phyloP scores from a whole-genome alignment of 2,113 vertebrate species.

The Pachycephala philippinensis region DNA sequence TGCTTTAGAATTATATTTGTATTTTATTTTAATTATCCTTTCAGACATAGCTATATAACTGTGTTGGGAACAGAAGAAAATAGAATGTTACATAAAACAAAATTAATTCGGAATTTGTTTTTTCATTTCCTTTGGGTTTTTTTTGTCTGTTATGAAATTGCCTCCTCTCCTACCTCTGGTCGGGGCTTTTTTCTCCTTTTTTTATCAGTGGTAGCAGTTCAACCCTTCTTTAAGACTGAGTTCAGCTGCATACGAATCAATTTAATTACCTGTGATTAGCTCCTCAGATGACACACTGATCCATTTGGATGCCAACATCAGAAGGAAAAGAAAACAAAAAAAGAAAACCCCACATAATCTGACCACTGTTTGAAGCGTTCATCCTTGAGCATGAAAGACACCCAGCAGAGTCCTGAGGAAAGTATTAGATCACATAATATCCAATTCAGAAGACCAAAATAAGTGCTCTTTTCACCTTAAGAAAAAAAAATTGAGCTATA shows the following conservation, averaged over 20 bases:
- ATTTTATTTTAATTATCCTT: neutral
- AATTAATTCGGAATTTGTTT: neutral
- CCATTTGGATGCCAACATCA: neutral
- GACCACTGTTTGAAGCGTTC: neutral
- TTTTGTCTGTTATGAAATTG: neutral
- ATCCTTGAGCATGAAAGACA: neutral
- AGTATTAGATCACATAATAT: neutral
- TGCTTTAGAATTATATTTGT: neutral
- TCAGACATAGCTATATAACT: neutral
- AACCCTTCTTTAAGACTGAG: neutral
- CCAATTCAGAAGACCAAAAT: neutral
- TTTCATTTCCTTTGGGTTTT: neutral
- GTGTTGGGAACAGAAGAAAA: neutral
- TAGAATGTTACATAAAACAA: neutral
- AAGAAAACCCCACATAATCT: neutral
- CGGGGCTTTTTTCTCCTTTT: neutral
- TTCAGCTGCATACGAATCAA: neutral
- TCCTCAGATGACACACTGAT: neutral
- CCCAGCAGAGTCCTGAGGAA: neutral
- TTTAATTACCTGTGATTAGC: neutral
- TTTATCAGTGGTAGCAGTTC: neutral
- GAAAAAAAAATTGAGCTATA: neutral
- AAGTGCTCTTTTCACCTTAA: neutral
- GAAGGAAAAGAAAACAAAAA: neutral
- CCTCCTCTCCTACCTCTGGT: neutral